Base-by-base conservation (phyloP, 2,113 vertebrate genomes). In the Leiothrix lutea region DNA sequence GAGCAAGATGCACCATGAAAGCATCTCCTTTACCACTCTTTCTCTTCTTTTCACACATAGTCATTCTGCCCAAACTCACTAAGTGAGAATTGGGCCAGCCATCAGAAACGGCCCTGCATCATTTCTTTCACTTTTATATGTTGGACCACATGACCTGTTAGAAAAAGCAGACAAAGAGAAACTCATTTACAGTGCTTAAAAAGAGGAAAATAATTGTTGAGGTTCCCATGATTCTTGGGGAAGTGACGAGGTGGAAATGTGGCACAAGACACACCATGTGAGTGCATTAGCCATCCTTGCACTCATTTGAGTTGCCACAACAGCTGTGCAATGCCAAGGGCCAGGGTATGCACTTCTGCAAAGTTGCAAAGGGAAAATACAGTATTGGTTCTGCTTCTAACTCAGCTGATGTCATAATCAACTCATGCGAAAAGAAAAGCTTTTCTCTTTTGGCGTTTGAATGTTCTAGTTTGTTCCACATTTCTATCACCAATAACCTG, bases 131-230 rank as follows among this genome's bases (percentile, higher is more conserved):
- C 42, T n/a, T 74, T 36, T 62, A 18, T 66, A 75, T 93, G 21
- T 73, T 72, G 66, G 58, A 40, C 60, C 64, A 62, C 71, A 44
- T 61, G 75, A 77, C 53, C 47, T 54, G 33, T 42, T 57, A 92
- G 74, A 77, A 94, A 94, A 88, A 75, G 50, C 72, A 95, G 86
- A 88, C 90, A 86, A 94, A 71, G 73, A 73, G 65, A 95, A 96
- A 85, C 53, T 87, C 69, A 33, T 66, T 89, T 73, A 51, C 47
- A 47, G 44, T 70, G 58, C 44, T 50, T 78, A 57, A 73, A 84
- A 96, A 91, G 35, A 35, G 67, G 88, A 77, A 94, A 95, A 83
- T 11, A n/a, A 47, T 51, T 11, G 6, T 14, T 86, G 83, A 77
- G 26, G 24, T 92, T n/a, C 65, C 36, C 4, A 1, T 42, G 71